A percentile compares a stretch with the other conserved stretches of the same genome.
phyloP scores from a whole-genome alignment of 1,140 invertebrate species.

The Eulimnadia texana region DNA sequence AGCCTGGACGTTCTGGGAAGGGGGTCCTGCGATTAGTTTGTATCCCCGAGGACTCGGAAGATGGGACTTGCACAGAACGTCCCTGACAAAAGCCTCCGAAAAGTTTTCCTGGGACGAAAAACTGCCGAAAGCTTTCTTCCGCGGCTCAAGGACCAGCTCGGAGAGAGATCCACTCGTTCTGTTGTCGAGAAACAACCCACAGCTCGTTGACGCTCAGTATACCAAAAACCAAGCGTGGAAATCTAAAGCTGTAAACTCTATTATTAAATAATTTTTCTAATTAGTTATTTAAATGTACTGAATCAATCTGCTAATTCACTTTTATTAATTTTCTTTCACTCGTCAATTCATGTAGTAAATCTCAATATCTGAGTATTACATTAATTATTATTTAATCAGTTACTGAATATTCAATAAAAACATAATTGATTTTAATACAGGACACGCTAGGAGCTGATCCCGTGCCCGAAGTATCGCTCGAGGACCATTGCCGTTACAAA shows the following conservation, averaged over 20 bases:
- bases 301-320: too few relatives aligned
- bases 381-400: not conserved
- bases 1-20: constrained; percentile 95
- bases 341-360: too few relatives aligned
- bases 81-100: constrained; percentile 48
- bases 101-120: constrained; percentile 65
- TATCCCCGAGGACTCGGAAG: constrained; percentile 84
- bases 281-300: not conserved
- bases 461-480: constrained; percentile 72
- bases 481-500: constrained; percentile 85
- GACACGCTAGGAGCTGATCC: constrained; percentile 71
- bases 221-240: constrained; percentile 99
- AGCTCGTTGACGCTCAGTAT: constrained; percentile 80
- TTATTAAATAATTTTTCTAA: not conserved
- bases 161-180: constrained; percentile 82
- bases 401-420: not conserved
- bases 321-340: too few relatives aligned
- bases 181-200: constrained; percentile 57
- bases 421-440: constrained; percentile 31
- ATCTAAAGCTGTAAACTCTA: constrained; percentile 52
- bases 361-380: too few relatives aligned
- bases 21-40: constrained; percentile 82
- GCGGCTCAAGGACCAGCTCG: constrained; percentile 79
- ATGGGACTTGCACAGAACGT: constrained; percentile 71
- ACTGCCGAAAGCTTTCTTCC: constrained; percentile 62